Conservation (phyloP, 2,797 vertebrate species). For the Manis crassicaudata region DNA sequence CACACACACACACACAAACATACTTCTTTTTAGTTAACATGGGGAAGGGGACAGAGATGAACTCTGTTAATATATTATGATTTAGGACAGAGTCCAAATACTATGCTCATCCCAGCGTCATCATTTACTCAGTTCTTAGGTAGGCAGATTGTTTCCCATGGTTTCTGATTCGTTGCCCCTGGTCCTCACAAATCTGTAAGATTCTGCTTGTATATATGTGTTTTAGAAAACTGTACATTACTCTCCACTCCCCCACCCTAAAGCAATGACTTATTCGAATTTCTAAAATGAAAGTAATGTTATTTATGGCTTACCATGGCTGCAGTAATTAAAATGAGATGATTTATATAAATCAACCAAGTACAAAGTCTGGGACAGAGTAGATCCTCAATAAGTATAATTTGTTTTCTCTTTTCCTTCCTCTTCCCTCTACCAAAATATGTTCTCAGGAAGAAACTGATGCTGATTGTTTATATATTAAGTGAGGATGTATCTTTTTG, state of each 20-base stretch:
- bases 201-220: not conserved
- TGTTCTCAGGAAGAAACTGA: not conserved
- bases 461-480: not conserved
- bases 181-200: not conserved
- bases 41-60: not conserved
- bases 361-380: not conserved
- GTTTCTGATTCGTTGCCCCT: not conserved
- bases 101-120: not conserved
- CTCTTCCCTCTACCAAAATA: conserved; percentile 27
- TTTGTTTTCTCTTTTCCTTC: not conserved
- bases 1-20: not conserved
- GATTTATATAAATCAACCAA: not conserved
- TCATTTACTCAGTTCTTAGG: not conserved
- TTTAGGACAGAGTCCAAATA: not conserved
- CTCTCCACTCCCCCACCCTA: not conserved
- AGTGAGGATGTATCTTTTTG: not conserved
- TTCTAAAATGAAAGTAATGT: not conserved
- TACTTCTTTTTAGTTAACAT: not conserved
- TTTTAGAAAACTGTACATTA: not conserved
- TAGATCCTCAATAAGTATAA: not conserved
- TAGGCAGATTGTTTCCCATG: not conserved
- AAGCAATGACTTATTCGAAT: not conserved
- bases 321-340: not conserved
- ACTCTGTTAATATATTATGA: conserved; percentile 20
- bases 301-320: not conserved